Evolutionary conservation across 2,888 invertebrate genomes (phyloP), one percentile per base, ranked within the genome.

Genomic region (Troides helena): DNA sequence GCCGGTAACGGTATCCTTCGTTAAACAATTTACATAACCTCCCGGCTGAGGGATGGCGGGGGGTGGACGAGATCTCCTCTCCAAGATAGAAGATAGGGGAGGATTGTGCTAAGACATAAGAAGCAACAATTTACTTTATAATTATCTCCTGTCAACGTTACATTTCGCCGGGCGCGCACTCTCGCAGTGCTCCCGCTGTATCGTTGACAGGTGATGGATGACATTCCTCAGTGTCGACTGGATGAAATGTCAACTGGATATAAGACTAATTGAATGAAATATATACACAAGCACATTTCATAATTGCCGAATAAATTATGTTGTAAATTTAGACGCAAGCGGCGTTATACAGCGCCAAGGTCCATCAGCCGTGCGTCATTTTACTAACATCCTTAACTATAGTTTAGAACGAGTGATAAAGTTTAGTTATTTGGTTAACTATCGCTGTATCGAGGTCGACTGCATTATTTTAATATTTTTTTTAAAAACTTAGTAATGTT

Each of bases 1-100:
- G 80, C 76, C 76, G 75, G 81, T 80, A 83, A 85, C 81, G 81
- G 83, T 79, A 80, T 75, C 83, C 82, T 86, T 86, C 81, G 85
- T 87, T 86, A 85, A 87, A 87, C 88, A 86, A 88, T 90, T 89
- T 87, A 87, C 88, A 87, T 88, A 87, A 84, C 84, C 81, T 82
- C 81, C 78, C 74, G 79, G 76, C 78, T 76, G 72, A 72, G 75
- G 72, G 72, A 73, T 68, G 73, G 36, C 70, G 67, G 71, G 70
- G 60, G 43, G 43, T 62, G 61, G 68, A 63, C 2, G 18, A 21
- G 18, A 62, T 65, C 21, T 23, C 66, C 67, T 18, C 39, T 59
- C 21, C 17, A 21, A 21, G 58, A 62, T 61, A 64, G 46, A 61
- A 58, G 68, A 62, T 70, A 59, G 70, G 71, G 70, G 63, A 12